Evolutionary conservation across 2,888 invertebrate species (phyloP).

Genomic region (Notodonta ziczac): DNA sequence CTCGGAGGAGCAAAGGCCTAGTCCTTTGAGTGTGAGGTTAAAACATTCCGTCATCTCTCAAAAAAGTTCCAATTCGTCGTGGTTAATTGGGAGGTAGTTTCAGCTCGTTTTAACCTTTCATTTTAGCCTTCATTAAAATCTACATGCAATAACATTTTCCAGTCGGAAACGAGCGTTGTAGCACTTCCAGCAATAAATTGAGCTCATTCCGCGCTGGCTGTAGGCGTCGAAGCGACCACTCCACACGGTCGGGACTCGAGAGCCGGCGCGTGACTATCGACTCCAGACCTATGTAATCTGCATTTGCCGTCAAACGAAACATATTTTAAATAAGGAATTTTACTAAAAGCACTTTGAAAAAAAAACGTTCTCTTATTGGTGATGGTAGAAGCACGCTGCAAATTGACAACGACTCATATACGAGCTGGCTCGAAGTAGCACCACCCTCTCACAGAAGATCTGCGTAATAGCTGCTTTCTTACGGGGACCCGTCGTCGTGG

Average conservation of each 20-base stretch:
- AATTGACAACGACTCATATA: no score
- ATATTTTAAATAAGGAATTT: background rate
- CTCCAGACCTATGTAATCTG: slow-evolving; percentile 41
- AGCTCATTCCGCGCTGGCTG: slow-evolving; percentile 48
- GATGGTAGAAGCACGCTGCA: no score
- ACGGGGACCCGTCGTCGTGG: no score
- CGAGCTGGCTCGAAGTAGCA: no score
- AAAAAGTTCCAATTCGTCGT: no score
- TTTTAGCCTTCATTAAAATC: slow-evolving; percentile 18
- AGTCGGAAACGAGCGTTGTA: slow-evolving; percentile 7
- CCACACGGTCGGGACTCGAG: slow-evolving; percentile 56
- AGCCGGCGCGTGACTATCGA: slow-evolving; percentile 72
- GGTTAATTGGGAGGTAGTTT: background rate
- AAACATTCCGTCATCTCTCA: no score
- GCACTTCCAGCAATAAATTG: slow-evolving; percentile 41
- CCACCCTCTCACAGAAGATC: no score
- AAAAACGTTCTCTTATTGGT: no score
- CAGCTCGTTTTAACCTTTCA: background rate
- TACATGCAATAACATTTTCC: slow-evolving; percentile 17
- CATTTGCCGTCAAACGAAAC: slow-evolving; percentile 31
- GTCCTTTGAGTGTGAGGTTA: no score
- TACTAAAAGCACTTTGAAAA: no score
- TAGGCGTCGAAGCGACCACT: slow-evolving; percentile 50
- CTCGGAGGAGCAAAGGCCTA: no score
- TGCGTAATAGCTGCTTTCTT: no score